A percentile compares a stretch with the other conserved stretches of the same genome.
These are phyloP conservation scores for Oryzias curvinotus DNA, from an alignment of 2,113 vertebrate species.

Conservation along the genomic window DNA sequence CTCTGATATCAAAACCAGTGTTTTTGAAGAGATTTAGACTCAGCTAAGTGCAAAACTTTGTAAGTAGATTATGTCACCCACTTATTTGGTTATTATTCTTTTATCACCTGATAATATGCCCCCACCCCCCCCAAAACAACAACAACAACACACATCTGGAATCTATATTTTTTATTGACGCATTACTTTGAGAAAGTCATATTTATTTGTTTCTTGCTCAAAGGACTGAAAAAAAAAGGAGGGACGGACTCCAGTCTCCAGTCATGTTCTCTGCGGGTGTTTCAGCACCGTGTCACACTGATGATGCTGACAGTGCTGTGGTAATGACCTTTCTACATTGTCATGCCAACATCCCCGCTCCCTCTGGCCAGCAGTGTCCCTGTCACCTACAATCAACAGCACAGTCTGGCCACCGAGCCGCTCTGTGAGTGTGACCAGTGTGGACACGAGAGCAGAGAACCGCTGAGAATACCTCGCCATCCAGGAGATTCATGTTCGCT, in stretches of 20 bases:
- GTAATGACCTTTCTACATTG: constrained; percentile 69
- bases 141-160: too few species aligned
- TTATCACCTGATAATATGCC: too few species aligned
- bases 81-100: too few species aligned
- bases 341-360: constrained; percentile 60
- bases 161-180: too few species aligned
- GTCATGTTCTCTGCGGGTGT: constrained; percentile 48
- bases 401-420: constrained; percentile 47
- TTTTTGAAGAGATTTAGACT: too few species aligned
- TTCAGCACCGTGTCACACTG: constrained; percentile 45
- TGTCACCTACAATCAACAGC: constrained; percentile 70
- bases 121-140: too few species aligned
- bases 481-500: constrained; percentile 1
- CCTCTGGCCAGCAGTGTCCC: constrained; percentile 70
- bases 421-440: constrained; percentile 30
- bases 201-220: too few species aligned
- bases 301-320: constrained; percentile 63
- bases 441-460: constrained; percentile 36
- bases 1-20: too few species aligned
- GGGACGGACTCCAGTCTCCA: constrained; percentile 18
- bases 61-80: too few species aligned
- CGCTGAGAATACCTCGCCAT: constrained; percentile 1
- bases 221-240: background rate
- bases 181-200: too few species aligned
- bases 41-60: too few species aligned